phyloP scores from a whole-genome alignment of 35 echinoderm and acorn worm genomes.

The Heliocidaris tuberculata region DNA sequence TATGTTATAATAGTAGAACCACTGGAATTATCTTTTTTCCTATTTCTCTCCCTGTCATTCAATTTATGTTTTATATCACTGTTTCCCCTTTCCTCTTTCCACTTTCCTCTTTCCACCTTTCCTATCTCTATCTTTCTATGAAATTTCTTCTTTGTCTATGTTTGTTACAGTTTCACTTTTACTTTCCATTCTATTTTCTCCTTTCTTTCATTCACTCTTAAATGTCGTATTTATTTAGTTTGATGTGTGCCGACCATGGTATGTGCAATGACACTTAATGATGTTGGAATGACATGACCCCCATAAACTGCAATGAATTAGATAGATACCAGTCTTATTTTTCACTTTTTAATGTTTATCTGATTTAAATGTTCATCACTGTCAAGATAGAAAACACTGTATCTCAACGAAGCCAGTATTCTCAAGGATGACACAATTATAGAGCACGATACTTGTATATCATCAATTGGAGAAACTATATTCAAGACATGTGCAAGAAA shows the following conservation, averaged over 20 bases:
- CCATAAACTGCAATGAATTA: background rate
- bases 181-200: background rate
- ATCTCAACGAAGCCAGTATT: background rate
- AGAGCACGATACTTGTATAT: background rate
- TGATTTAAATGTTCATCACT: background rate
- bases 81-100: too few relatives aligned
- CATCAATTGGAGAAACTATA: background rate
- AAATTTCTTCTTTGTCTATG: too few relatives aligned
- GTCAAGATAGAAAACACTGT: background rate
- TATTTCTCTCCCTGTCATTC: too few relatives aligned
- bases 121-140: too few relatives aligned
- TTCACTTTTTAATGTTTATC: background rate
- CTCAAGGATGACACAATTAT: background rate
- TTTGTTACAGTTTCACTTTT: background rate
- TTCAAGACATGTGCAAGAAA: background rate
- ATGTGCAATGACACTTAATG: background rate
- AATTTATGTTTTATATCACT: too few relatives aligned
- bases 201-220: background rate
- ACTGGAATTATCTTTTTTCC: too few relatives aligned
- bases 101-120: too few relatives aligned
- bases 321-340: background rate
- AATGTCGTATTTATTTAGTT: background rate
- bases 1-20: too few relatives aligned
- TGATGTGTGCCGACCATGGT: background rate
- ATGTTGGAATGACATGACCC: background rate